Conservation (phyloP, 2,113 vertebrate species). For the Gambusia affinis region DNA sequence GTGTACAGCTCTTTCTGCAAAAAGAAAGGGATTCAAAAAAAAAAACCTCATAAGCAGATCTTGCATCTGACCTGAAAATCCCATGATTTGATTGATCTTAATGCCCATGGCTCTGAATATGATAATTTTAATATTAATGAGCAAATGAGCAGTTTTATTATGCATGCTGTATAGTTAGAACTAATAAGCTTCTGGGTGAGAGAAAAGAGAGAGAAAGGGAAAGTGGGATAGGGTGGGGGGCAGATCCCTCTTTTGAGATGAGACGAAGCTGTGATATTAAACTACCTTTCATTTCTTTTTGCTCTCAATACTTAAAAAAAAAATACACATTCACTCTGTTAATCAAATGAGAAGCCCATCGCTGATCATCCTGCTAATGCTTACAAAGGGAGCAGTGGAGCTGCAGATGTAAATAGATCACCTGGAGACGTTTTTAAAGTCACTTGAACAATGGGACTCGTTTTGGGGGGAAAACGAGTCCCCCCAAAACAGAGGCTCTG, state of each 20-base stretch:
- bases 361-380: slow-evolving; percentile 87
- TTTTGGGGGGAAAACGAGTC: background rate
- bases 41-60: slow-evolving; percentile 95
- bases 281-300: slow-evolving; percentile 99
- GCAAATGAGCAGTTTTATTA: slow-evolving; percentile 99
- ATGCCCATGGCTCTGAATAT: slow-evolving; percentile 99
- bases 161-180: slow-evolving; percentile 99
- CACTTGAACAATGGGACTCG: slow-evolving; percentile 41
- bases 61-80: slow-evolving; percentile 99
- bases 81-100: slow-evolving; percentile 99
- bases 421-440: slow-evolving; percentile 45
- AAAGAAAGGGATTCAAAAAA: slow-evolving; percentile 88
- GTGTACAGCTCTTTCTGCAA: slow-evolving; percentile 83
- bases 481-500: background rate
- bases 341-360: slow-evolving; percentile 94
- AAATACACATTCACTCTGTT: slow-evolving; percentile 91
- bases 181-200: slow-evolving; percentile 99
- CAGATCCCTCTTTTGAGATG: slow-evolving; percentile 95
- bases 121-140: slow-evolving; percentile 99
- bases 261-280: slow-evolving; percentile 99
- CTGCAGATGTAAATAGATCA: slow-evolving; percentile 88
- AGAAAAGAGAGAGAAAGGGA: slow-evolving; percentile 74
- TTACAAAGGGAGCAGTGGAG: slow-evolving; percentile 90
- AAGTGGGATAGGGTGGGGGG: slow-evolving; percentile 36
- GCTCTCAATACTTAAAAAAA: slow-evolving; percentile 19